These are phyloP conservation scores for Ictalurus punctatus DNA, from an alignment of 2,113 vertebrate species.

Conservation along the genomic window DNA sequence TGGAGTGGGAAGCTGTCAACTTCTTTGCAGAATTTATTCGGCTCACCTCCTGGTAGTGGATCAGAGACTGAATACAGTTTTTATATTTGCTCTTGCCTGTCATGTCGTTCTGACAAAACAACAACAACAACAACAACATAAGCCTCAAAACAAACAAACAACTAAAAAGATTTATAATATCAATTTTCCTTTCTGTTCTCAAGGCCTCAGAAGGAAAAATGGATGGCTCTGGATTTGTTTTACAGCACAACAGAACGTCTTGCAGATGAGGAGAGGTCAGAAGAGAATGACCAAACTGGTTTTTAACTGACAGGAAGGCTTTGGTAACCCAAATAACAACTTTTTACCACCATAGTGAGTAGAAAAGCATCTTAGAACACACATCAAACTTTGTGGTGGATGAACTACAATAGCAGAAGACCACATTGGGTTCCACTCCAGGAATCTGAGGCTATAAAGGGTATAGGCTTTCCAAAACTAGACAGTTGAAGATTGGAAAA, in stretches of 20 bases:
- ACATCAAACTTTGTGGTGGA: not conserved
- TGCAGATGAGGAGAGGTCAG: not conserved
- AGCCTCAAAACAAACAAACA: not conserved
- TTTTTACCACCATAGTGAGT: not conserved
- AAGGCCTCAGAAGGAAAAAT: not conserved
- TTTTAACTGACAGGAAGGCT: not conserved
- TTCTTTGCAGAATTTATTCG: not conserved
- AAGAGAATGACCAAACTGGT: not conserved
- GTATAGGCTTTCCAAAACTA: not conserved
- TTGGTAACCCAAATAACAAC: not conserved
- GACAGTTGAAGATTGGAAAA: not conserved
- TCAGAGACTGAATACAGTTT: not conserved
- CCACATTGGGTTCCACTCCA: not conserved
- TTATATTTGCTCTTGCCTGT: not conserved
- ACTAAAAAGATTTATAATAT: not conserved
- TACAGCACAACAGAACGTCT: not conserved
- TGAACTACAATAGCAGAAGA: not conserved
- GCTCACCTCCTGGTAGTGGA: not conserved
- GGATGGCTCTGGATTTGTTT: not conserved
- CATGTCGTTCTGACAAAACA: not conserved
- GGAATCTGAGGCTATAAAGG: not conserved
- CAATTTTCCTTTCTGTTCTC: constrained; percentile 8
- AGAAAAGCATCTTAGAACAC: not conserved
- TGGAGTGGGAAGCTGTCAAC: not conserved
- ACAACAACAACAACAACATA: not conserved